These are phyloP conservation scores for Rhinella marina DNA, from an alignment of 2,797 vertebrate genomes.

Conservation along the genomic window DNA sequence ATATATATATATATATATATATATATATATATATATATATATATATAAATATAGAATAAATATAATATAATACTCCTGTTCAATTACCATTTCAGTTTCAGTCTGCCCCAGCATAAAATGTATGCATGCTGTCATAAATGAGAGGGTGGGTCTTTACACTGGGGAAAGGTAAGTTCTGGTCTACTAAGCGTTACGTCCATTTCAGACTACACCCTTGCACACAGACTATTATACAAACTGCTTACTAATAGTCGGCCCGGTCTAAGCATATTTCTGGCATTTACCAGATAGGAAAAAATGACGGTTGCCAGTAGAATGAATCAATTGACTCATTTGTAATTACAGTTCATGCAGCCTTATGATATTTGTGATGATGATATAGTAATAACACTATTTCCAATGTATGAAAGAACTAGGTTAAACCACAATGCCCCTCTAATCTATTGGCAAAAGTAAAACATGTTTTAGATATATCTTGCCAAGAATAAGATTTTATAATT, in stretches of 20 bases:
- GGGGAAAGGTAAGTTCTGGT: background rate
- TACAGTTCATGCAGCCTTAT: background rate
- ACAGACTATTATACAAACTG: slow-evolving; percentile 37
- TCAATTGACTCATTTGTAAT: slow-evolving; percentile 32
- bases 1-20: too few species aligned
- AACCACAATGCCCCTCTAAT: background rate
- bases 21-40: too few species aligned
- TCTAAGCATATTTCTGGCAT: slow-evolving; percentile 31
- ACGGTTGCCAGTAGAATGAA: slow-evolving; percentile 42
- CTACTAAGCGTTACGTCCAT: background rate
- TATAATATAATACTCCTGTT: too few species aligned
- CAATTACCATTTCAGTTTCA: background rate
- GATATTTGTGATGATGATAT: slow-evolving; percentile 11
- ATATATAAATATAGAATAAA: too few species aligned
- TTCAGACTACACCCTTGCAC: slow-evolving; percentile 14
- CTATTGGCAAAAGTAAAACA: background rate
- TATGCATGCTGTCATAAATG: background rate
- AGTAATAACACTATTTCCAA: background rate
- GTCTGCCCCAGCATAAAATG: background rate
- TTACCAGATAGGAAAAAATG: slow-evolving; percentile 32
- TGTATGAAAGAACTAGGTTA: background rate
- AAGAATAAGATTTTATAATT: background rate
- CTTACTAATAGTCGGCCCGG: slow-evolving; percentile 43
- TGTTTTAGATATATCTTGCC: background rate
- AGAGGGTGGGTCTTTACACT: background rate